A percentile compares a stretch with the other conserved stretches of the same genome.
phyloP scores from a whole-genome alignment of 2,888 invertebrate genomes.

The Synergus umbraculus region DNA sequence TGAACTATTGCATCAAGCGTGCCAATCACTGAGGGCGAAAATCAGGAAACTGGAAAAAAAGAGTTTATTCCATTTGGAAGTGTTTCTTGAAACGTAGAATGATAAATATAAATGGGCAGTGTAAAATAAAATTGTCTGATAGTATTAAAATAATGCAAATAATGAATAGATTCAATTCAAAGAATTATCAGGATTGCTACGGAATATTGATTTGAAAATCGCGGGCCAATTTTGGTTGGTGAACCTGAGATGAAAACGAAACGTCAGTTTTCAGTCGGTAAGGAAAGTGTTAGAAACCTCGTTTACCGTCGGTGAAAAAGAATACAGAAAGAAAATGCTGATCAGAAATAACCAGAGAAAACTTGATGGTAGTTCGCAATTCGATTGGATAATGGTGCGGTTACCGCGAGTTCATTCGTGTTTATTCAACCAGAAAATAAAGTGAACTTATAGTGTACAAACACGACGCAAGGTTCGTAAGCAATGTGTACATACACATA shows the following conservation, averaged over 20 bases:
- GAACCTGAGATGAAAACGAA: neutral
- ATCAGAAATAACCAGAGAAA: neutral
- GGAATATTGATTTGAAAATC: too few relatives aligned
- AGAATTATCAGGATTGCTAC: too few relatives aligned
- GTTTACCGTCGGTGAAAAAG: neutral
- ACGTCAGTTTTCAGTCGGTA: neutral
- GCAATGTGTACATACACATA: neutral
- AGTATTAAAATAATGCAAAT: too few relatives aligned
- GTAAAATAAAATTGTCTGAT: too few relatives aligned
- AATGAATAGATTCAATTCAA: too few relatives aligned
- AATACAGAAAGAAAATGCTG: neutral
- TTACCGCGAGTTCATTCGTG: slow-evolving; percentile 9
- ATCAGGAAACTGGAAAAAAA: neutral
- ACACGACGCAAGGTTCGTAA: neutral
- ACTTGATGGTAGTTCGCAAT: neutral
- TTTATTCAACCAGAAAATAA: slow-evolving; percentile 9
- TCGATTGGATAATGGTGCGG: slow-evolving; percentile 41
- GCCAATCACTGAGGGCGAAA: neutral
- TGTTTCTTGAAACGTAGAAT: too few relatives aligned
- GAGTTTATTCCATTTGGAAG: too few relatives aligned
- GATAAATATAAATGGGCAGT: too few relatives aligned
- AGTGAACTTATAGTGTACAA: neutral
- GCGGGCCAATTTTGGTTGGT: neutral
- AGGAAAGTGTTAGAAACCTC: neutral
- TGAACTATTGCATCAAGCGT: neutral